A percentile compares a stretch with the other conserved stretches of the same genome.
Conservation (phyloP, 2,113 vertebrate genomes). For the Acanthochromis polyacanthus region DNA sequence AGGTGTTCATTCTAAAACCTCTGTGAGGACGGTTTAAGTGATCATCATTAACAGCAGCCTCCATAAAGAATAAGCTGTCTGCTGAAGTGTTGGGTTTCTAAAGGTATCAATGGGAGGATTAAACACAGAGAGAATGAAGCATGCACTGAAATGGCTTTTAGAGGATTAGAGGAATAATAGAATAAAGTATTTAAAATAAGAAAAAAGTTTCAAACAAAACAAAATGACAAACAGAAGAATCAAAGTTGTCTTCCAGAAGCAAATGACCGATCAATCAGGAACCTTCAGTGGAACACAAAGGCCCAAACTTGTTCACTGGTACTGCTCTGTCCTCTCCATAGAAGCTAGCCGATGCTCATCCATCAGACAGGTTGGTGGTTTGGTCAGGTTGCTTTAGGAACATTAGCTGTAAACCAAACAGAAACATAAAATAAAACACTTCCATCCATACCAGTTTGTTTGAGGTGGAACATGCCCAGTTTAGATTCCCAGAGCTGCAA, state of each 20-base stretch:
- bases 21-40: conserved; percentile 3
- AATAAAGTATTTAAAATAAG: background rate
- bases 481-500: no score
- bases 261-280: background rate
- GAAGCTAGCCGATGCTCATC: no score
- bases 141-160: background rate
- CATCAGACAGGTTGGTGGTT: no score
- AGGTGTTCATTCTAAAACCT: conserved; percentile 6
- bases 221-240: background rate
- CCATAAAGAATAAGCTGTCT: conserved; percentile 2
- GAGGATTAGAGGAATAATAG: background rate
- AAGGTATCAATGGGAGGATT: conserved; percentile 13
- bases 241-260: background rate
- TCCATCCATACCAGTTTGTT: no score
- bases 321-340: no score
- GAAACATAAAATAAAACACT: no score
- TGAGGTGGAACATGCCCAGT: no score
- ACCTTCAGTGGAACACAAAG: background rate
- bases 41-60: conserved; percentile 10
- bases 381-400: no score
- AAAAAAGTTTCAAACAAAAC: background rate
- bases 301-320: no score
- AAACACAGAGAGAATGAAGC: background rate
- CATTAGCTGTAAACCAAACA: no score
- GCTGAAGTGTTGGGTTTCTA: background rate